A percentile compares a stretch with the other conserved stretches of the same genome.
phyloP scores from a whole-genome alignment of 2,113 vertebrate species.

The Pycnonotus jocosus region DNA sequence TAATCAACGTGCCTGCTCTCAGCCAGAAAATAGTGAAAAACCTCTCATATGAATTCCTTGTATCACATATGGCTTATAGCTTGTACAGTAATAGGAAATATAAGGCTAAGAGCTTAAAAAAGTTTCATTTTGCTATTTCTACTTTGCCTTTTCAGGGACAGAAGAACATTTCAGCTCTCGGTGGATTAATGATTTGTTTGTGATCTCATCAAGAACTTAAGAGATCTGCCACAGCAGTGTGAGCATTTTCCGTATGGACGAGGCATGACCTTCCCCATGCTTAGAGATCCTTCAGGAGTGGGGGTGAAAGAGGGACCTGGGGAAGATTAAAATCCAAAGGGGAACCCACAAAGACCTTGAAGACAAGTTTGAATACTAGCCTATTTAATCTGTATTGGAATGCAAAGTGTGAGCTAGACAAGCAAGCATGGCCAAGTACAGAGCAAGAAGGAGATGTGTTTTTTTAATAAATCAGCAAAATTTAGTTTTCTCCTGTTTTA shows the following conservation, averaged over 20 bases:
- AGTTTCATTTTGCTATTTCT: neutral
- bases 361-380: neutral
- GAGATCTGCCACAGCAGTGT: neutral
- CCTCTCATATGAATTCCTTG: neutral
- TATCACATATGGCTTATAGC: neutral
- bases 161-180: neutral
- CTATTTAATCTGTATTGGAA: neutral
- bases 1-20: neutral
- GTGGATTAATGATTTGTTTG: neutral
- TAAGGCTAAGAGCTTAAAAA: neutral
- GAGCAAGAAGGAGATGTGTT: neutral
- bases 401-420: neutral
- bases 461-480: neutral
- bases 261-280: neutral
- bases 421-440: neutral
- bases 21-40: neutral
- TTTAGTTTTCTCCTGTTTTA: neutral
- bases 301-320: neutral
- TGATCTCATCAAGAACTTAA: accelerated
- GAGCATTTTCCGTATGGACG: accelerated
- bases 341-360: neutral
- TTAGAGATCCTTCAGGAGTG: neutral
- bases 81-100: neutral
- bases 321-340: neutral
- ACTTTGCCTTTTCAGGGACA: neutral